Evolutionary conservation across 1,140 invertebrate species (phyloP), one percentile per base, ranked within the genome.

Genomic region (Halyomorpha halys): DNA sequence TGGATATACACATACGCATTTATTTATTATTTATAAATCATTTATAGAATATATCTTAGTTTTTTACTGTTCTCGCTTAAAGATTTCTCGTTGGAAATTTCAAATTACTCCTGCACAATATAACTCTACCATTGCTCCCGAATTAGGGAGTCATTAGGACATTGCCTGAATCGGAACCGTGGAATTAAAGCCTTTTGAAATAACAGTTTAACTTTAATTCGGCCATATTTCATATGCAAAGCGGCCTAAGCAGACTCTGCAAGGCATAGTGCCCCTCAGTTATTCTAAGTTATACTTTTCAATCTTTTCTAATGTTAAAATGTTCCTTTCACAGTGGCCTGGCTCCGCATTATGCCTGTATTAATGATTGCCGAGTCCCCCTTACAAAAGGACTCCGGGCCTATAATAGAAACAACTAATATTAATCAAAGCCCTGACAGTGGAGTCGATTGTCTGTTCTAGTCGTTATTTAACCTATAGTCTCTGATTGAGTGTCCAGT

Each of bases 171-270:
- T 23, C 53, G 53, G 53, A 56, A 56, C 47, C 15, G 53, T 23
- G 11, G 53, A 56, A 56, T 56, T 56, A 56, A 56, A 56, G 53
- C 53, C 53, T 56, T 56, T 56, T 56, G 53, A 56, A 56, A 56
- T 25, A 56, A 56, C 53, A 56, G 53, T 56, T 56, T 56, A 56
- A 56, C 18, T 56, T 56, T 56, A 56, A 56, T 27, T 56, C 23
- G 23, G 23, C 18, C 53, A 56, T 56, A 56, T 56, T 56, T 56
- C 53, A 56, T 56, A 56, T 56, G 53, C 53, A 56, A 56, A 56
- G 53, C 6, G 53, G 19, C 19, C 18, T 21, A 39, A 39, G 34
- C 11, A 18, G 1, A 6, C 47, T 21, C 6, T 49, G 18, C 19
- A 14, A 5, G n/a, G 19, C 53, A 9, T 3, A 21, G 53, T 25